These are phyloP conservation scores for Eumeta japonica DNA, from an alignment of 1,140 invertebrate genomes.

Conservation along the genomic window DNA sequence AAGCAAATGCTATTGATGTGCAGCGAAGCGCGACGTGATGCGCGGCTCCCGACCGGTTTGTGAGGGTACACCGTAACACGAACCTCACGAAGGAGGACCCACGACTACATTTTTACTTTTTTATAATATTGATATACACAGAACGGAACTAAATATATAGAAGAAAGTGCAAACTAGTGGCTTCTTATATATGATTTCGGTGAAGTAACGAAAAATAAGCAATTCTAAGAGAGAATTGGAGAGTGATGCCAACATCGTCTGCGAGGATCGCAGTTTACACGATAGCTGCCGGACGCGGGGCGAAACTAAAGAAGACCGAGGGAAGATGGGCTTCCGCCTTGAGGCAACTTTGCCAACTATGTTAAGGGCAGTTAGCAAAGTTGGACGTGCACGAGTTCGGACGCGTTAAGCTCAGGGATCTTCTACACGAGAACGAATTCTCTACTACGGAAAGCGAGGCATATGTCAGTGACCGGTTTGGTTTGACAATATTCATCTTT, in stretches of 20 bases:
- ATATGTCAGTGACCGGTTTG: too few relatives aligned
- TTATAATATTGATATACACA: too few relatives aligned
- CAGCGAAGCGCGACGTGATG: conserved; percentile 33
- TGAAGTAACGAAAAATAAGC: conserved; percentile 29
- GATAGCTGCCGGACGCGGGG: conserved; percentile 31
- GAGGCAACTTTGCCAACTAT: conserved; percentile 49
- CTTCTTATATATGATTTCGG: background rate
- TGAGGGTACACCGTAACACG: too few relatives aligned
- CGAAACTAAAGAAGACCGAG: too few relatives aligned
- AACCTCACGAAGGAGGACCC: too few relatives aligned
- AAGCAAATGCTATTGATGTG: conserved; percentile 48
- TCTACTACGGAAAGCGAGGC: conserved; percentile 25
- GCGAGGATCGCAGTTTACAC: conserved; percentile 50
- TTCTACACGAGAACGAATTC: conserved; percentile 41
- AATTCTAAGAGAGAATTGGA: conserved; percentile 9
- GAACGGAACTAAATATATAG: too few relatives aligned
- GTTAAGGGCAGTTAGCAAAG: conserved; percentile 51
- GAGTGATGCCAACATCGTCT: conserved; percentile 48
- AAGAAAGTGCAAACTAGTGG: too few relatives aligned
- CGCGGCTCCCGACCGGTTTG: too few relatives aligned
- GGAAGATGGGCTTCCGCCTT: conserved; percentile 42
- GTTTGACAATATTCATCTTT: too few relatives aligned
- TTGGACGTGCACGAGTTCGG: conserved; percentile 46
- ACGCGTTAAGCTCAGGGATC: conserved; percentile 45
- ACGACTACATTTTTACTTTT: too few relatives aligned